Percentiles rank a stretch among this genome's conserved stretches.
Evolutionary conservation across 2,113 vertebrate species (phyloP).

Genomic region (Puffinus mauretanicus): DNA sequence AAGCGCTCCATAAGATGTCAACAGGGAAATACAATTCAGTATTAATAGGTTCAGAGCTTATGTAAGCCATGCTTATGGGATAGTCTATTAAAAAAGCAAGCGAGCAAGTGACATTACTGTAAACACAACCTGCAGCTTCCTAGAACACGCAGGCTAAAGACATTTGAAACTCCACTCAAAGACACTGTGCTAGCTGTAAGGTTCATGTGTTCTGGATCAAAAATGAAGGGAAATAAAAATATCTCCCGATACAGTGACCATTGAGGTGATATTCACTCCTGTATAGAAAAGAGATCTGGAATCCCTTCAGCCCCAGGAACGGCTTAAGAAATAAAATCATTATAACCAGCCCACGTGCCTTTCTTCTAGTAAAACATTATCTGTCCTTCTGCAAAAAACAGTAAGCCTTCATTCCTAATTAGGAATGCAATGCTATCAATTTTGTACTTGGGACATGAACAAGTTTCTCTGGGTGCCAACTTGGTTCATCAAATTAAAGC

Average conservation of each 20-base stretch:
- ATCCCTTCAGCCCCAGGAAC: background rate
- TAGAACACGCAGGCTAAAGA: background rate
- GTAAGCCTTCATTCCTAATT: background rate
- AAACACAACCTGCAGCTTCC: constrained; percentile 26
- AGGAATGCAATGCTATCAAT: background rate
- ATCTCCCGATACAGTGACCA: background rate
- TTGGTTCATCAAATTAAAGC: background rate
- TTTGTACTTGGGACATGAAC: background rate
- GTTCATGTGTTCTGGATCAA: background rate
- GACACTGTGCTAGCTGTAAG: background rate
- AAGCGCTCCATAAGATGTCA: constrained; percentile 47
- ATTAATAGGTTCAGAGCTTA: constrained; percentile 55
- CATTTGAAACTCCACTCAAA: background rate
- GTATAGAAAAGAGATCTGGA: background rate
- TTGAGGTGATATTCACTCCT: background rate
- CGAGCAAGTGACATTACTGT: background rate
- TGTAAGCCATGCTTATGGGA: constrained; percentile 26
- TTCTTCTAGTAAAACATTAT: background rate
- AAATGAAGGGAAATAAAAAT: background rate
- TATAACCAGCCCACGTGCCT: background rate
- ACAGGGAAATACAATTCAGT: constrained; percentile 56
- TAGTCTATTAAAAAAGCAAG: constrained; percentile 1
- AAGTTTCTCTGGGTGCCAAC: background rate
- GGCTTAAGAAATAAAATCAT: background rate
- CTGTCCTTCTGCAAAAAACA: background rate